A percentile compares a stretch with the other conserved stretches of the same genome.
These are phyloP conservation scores for Epinotia demarniana DNA, from an alignment of 2,888 invertebrate genomes.

Conservation along the genomic window DNA sequence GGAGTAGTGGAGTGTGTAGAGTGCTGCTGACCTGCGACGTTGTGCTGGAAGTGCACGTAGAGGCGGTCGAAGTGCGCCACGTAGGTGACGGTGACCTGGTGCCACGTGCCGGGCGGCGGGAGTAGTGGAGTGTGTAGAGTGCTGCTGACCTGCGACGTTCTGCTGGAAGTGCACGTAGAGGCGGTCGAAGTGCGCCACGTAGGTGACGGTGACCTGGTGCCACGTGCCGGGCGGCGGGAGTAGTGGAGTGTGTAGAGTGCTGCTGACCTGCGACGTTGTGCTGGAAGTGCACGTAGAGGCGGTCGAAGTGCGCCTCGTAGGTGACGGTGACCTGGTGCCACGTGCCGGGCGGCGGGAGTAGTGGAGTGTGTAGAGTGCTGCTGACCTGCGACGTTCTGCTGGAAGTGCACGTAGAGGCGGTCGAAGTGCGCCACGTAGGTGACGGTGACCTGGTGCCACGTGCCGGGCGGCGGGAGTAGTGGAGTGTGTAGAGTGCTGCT, in stretches of 20 bases:
- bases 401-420: slow-evolving; percentile 68
- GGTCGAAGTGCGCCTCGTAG: neutral
- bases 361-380: neutral
- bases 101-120: no score
- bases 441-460: slow-evolving; percentile 63
- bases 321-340: neutral
- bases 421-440: slow-evolving; percentile 64
- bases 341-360: neutral
- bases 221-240: no score
- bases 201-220: no score
- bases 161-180: no score
- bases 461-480: slow-evolving; percentile 64
- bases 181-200: no score
- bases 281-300: neutral
- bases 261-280: neutral
- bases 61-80: no score
- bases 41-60: no score
- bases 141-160: no score
- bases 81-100: no score
- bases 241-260: neutral
- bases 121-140: no score
- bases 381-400: slow-evolving; percentile 50
- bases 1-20: no score
- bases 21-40: no score
- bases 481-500: neutral